These are phyloP conservation scores for Leguminivora glycinivorella DNA, from an alignment of 1,140 invertebrate species.

Conservation along the genomic window DNA sequence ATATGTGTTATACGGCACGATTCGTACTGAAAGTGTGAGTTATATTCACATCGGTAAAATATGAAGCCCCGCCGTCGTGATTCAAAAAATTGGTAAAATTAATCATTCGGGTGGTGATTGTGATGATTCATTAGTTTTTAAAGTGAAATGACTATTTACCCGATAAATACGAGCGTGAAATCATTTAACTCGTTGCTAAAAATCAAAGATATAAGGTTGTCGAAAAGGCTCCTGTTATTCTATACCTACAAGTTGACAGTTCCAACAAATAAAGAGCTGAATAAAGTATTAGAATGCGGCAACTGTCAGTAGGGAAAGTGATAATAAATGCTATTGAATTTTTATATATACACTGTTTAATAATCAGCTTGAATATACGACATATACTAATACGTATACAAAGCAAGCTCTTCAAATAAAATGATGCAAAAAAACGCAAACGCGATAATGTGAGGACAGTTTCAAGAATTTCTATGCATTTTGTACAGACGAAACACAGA, in stretches of 20 bases:
- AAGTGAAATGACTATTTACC: too few relatives aligned
- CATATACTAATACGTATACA: not conserved
- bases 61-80: too few relatives aligned
- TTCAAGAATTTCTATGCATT: not conserved
- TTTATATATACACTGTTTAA: not conserved
- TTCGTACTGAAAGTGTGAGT: too few relatives aligned
- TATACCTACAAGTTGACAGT: not conserved
- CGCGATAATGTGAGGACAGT: not conserved
- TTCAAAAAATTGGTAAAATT: too few relatives aligned
- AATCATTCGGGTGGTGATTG: too few relatives aligned
- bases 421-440: not conserved
- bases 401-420: not conserved
- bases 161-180: too few relatives aligned
- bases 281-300: not conserved
- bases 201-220: not conserved
- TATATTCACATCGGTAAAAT: too few relatives aligned
- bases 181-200: too few relatives aligned
- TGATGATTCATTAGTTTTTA: too few relatives aligned
- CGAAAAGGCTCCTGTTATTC: not conserved
- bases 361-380: not conserved
- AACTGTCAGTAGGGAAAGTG: not conserved
- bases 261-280: not conserved
- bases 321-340: not conserved
- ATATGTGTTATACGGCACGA: too few relatives aligned
- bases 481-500: not conserved